These are phyloP conservation scores for Datnioides undecimradiatus DNA, from an alignment of 2,113 vertebrate genomes.

Conservation along the genomic window DNA sequence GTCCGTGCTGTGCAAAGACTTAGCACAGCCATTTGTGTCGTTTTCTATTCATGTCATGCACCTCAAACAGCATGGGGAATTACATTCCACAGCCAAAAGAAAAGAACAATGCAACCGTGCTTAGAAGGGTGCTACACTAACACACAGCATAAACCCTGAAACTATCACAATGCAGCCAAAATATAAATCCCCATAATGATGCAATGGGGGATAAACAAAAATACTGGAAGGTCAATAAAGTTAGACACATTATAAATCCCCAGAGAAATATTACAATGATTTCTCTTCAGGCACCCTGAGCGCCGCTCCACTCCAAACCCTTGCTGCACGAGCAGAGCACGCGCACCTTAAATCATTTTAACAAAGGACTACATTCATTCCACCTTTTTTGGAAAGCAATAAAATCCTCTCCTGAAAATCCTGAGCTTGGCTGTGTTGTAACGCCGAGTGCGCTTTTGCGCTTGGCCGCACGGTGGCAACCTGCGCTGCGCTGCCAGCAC, in stretches of 20 bases:
- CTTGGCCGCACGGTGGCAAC: slow-evolving; percentile 81
- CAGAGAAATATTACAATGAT: slow-evolving; percentile 9
- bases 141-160: slow-evolving; percentile 27
- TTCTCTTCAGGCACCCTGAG: slow-evolving; percentile 17
- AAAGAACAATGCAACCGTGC: slow-evolving; percentile 4
- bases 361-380: slow-evolving; percentile 55
- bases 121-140: slow-evolving; percentile 3
- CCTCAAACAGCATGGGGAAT: slow-evolving; percentile 21
- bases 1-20: slow-evolving; percentile 30
- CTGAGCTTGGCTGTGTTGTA: background rate
- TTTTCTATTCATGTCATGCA: slow-evolving; percentile 32
- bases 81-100: slow-evolving; percentile 17
- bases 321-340: slow-evolving; percentile 34
- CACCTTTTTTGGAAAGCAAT: slow-evolving; percentile 45
- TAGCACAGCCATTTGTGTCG: slow-evolving; percentile 22
- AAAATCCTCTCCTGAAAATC: slow-evolving; percentile 36
- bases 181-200: slow-evolving; percentile 50
- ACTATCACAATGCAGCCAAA: slow-evolving; percentile 42
- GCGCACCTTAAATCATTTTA: slow-evolving; percentile 54
- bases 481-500: slow-evolving; percentile 64
- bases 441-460: slow-evolving; percentile 59
- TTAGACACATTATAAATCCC: slow-evolving; percentile 46
- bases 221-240: slow-evolving; percentile 42
- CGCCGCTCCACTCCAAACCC: slow-evolving; percentile 19
- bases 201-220: slow-evolving; percentile 11